phyloP scores from a whole-genome alignment of 2,113 vertebrate species.

The Misgurnus anguillicaudatus region DNA sequence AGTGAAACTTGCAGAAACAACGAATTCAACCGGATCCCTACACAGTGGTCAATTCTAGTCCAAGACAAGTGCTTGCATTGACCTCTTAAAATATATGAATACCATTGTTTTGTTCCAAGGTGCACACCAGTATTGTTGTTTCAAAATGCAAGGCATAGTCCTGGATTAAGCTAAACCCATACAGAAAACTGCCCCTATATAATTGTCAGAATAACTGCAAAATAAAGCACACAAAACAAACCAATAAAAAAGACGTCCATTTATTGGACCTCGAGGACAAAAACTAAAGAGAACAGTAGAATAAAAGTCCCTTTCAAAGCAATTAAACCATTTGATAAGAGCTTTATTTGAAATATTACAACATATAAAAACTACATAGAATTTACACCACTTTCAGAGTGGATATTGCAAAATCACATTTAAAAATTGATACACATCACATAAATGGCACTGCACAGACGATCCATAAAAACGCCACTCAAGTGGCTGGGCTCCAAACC shows the following conservation, averaged over 20 bases:
- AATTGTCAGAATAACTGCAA: too few relatives aligned
- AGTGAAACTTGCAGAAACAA: too few relatives aligned
- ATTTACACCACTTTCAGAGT: constrained; percentile 77
- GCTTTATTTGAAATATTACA: constrained; percentile 99
- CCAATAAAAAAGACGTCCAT: background rate
- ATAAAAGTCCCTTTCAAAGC: background rate
- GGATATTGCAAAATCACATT: constrained; percentile 79
- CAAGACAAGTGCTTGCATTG: too few relatives aligned
- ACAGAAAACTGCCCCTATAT: too few relatives aligned
- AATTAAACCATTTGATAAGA: constrained; percentile 69
- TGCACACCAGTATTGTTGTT: too few relatives aligned
- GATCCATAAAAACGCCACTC: constrained; percentile 62
- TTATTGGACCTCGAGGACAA: background rate
- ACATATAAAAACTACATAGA: constrained; percentile 98
- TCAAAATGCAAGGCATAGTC: too few relatives aligned
- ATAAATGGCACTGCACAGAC: constrained; percentile 75
- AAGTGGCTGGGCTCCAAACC: constrained; percentile 54
- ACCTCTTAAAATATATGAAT: too few relatives aligned
- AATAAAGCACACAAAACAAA: too few relatives aligned
- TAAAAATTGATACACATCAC: constrained; percentile 66
- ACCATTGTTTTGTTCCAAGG: too few relatives aligned
- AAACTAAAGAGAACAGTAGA: background rate
- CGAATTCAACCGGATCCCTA: too few relatives aligned
- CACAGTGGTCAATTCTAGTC: too few relatives aligned
- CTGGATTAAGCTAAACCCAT: too few relatives aligned